phyloP scores from a whole-genome alignment of 2,113 vertebrate species.

The Rattus rattus region DNA sequence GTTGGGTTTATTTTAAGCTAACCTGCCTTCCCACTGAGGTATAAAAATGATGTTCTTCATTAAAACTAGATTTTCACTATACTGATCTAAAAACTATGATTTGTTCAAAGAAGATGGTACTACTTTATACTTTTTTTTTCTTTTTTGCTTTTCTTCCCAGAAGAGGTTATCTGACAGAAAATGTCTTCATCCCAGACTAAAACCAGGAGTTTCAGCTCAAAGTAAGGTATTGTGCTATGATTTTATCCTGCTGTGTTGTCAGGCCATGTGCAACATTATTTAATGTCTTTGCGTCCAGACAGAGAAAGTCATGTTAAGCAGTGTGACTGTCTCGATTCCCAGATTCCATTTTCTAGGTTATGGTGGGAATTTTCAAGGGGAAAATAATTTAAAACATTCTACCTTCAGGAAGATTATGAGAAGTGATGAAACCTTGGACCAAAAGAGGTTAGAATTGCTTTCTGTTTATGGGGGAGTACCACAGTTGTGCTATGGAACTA shows the following conservation, averaged over 20 bases:
- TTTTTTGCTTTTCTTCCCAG: neutral
- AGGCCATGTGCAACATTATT: neutral
- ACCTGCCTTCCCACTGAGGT: neutral
- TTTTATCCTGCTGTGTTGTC: neutral
- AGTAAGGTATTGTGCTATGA: neutral
- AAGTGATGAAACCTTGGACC: neutral
- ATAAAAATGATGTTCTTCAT: neutral
- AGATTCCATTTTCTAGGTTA: neutral
- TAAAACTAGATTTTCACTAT: constrained; percentile 35
- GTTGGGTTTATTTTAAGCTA: constrained; percentile 46
- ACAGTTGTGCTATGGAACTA: neutral
- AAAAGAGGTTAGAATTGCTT: neutral
- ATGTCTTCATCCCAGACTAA: neutral
- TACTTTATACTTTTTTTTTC: neutral
- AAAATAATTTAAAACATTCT: constrained; percentile 2
- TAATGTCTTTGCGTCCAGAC: neutral
- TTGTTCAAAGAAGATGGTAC: neutral
- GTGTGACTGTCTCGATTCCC: neutral
- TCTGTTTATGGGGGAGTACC: neutral
- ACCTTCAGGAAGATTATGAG: neutral
- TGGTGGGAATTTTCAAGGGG: neutral
- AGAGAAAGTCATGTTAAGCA: neutral
- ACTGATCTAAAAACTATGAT: neutral
- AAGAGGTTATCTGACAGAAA: neutral
- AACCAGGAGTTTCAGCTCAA: neutral